Evolutionary conservation across 2,797 vertebrate species (phyloP), one percentile per base, ranked within the genome.

Genomic region (Chlorospingus semifuscus): DNA sequence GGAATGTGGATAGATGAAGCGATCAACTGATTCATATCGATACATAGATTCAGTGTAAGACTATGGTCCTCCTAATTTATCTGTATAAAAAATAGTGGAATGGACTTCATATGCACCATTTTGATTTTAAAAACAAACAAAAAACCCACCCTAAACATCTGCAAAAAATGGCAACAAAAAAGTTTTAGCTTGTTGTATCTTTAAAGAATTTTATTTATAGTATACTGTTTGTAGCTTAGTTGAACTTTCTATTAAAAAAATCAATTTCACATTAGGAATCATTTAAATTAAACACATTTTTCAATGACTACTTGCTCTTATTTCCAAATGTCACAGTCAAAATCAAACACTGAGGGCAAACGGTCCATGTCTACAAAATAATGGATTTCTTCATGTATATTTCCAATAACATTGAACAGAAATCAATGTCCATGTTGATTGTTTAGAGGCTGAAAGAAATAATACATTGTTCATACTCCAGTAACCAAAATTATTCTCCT

Each of bases 201-300:
- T 42, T 49, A 46, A 55, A 50, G 34, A 75, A 15, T 18, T 71
- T 59, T 72, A n/a, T 72, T 92, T 87, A 59, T 29, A 69, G 9
- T n/a, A 52, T 21, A 56, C 11, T 39, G 6, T 55, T 90, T 27
- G 12, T 30, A 72, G 7, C 23, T 81, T 68, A 39, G 41, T 18
- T 92, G 57, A 77, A 80, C 69, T 83, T 86, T 88, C 39, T 93
- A 53, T 29, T 16, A 15, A 22, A 22, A 49, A 76, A 90, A 65
- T 93, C 74, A 87, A 93, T 95, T 91, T 90, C 30, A 82, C 46
- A 50, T 81, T 94, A 90, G 11, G 79, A 91, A 96, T 89, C 21
- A 85, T 77, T 93, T 85, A 91, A 79, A 87, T 90, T 52, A 85
- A 83, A 89, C 47, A 63, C 32, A 94, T 94, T 89, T 94, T 94